Percentiles rank a stretch among this genome's conserved stretches.
These are phyloP conservation scores for Gnathonemus echidnorhynchus DNA, from an alignment of 2,113 vertebrate genomes.

Conservation along the genomic window DNA sequence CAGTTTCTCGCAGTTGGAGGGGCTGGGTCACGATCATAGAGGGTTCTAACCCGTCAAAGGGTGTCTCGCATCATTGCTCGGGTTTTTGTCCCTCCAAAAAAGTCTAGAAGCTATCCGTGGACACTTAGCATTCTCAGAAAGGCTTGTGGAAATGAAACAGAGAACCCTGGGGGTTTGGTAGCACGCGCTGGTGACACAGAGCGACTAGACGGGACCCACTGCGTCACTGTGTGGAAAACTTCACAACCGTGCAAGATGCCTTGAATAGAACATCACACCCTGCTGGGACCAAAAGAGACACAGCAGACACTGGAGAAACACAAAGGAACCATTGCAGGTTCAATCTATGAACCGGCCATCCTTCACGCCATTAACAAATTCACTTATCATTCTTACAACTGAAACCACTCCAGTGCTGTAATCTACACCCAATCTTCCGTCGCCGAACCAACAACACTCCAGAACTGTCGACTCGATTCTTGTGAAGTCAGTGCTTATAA, in stretches of 20 bases:
- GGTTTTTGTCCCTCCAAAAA: not conserved
- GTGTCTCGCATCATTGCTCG: not conserved
- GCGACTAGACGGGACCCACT: not conserved
- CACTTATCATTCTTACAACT: not conserved
- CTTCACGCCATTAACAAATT: not conserved
- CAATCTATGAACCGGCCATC: not conserved
- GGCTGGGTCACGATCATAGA: not conserved
- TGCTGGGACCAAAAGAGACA: not conserved
- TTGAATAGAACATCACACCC: not conserved
- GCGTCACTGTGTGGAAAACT: not conserved
- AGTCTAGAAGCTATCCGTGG: no score
- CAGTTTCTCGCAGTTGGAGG: not conserved
- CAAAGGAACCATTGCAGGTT: not conserved
- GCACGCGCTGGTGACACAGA: not conserved
- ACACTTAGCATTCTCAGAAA: not conserved
- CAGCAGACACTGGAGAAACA: not conserved
- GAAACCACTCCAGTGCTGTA: not conserved
- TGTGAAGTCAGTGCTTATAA: not conserved
- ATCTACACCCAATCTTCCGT: not conserved
- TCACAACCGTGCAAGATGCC: not conserved
- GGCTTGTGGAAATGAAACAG: not conserved
- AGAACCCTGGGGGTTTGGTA: not conserved
- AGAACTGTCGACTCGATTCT: not conserved
- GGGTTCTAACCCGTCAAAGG: not conserved
- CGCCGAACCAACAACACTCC: not conserved